Conservation (phyloP, 1,140 invertebrate genomes). For the Dendrolimus punctatus region DNA sequence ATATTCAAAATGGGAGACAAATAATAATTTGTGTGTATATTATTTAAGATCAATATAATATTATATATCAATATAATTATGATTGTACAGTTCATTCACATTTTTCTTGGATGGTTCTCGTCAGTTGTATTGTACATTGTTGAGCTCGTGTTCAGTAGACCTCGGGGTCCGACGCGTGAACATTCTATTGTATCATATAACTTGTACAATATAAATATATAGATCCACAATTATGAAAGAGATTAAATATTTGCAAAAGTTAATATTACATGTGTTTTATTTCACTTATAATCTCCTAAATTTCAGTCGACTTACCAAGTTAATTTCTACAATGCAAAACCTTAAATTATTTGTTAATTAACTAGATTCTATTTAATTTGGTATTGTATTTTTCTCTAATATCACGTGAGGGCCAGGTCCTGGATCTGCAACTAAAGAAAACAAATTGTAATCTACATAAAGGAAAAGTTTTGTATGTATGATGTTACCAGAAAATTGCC, state of each 20-base stretch:
- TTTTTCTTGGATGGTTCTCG: constrained; percentile 32
- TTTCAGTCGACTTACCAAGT: constrained; percentile 26
- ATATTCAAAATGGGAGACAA: constrained; percentile 54
- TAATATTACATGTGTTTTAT: constrained; percentile 53
- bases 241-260: constrained; percentile 74
- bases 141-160: constrained; percentile 33
- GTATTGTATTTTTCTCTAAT: constrained; percentile 18
- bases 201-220: constrained; percentile 74
- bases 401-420: constrained; percentile 57
- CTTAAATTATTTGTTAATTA: constrained; percentile 20
- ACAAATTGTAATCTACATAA: background rate
- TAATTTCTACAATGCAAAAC: constrained; percentile 19
- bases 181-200: constrained; percentile 70
- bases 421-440: constrained; percentile 35
- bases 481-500: too few species aligned
- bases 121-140: constrained; percentile 42
- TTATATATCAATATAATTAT: constrained; percentile 36
- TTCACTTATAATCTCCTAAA: constrained; percentile 21
- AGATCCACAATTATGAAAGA: constrained; percentile 73
- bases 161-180: constrained; percentile 43
- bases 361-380: constrained; percentile 31
- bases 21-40: constrained; percentile 65
- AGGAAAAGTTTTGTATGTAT: too few species aligned
- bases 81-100: constrained; percentile 54
- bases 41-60: constrained; percentile 55